Evolutionary conservation across 2,888 invertebrate species (phyloP).

Genomic region (Clusia tigrina): DNA sequence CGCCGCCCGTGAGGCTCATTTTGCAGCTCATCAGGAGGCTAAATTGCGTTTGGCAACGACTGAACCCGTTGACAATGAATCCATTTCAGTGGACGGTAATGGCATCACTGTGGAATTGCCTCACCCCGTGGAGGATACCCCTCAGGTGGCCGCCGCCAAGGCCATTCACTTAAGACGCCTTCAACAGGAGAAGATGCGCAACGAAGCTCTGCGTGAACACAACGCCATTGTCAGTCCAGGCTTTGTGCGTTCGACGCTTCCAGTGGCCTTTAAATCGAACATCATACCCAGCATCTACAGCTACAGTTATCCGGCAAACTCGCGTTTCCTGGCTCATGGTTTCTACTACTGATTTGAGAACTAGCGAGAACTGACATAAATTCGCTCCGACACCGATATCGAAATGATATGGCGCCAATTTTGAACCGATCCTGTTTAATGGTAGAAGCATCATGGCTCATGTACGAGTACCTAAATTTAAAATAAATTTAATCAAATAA

Average conservation of each 20-base stretch:
- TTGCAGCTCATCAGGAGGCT: conserved; percentile 51
- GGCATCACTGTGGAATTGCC: conserved; percentile 45
- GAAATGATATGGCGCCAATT: too few relatives aligned
- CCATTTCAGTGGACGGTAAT: conserved; percentile 36
- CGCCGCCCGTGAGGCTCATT: conserved; percentile 50
- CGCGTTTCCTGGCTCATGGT: conserved; percentile 32
- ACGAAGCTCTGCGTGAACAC: conserved; percentile 33
- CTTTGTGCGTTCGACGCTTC: conserved; percentile 37
- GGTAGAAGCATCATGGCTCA: background rate
- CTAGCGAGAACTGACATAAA: background rate
- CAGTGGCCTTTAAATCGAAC: conserved; percentile 39
- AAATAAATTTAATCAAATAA: conserved; percentile 14
- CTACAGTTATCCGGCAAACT: conserved; percentile 38
- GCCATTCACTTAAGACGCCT: conserved; percentile 48
- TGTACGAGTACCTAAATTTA: conserved; percentile 25
- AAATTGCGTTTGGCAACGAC: conserved; percentile 46
- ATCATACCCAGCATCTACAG: conserved; percentile 43
- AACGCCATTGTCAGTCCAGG: conserved; percentile 26
- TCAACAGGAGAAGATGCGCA: conserved; percentile 46
- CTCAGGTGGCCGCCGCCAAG: conserved; percentile 59
- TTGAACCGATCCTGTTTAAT: background rate
- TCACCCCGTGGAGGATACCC: conserved; percentile 52
- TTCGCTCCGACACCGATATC: too few relatives aligned
- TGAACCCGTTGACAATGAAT: conserved; percentile 35
- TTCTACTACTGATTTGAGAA: conserved; percentile 27